Conservation (phyloP, 2,888 invertebrate species). For the Hirtodrosophila alboralis region DNA sequence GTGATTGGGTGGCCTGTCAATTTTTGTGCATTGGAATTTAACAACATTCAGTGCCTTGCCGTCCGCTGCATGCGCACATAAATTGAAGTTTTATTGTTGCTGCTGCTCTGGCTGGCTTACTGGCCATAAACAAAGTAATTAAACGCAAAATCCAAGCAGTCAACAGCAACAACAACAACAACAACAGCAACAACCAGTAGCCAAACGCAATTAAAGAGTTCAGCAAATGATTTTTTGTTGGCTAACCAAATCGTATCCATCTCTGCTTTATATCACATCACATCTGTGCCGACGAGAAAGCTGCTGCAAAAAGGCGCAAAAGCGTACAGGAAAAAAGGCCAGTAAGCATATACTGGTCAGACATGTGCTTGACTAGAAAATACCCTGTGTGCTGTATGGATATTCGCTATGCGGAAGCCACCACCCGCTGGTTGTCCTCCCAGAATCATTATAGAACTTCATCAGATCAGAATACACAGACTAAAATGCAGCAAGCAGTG, state of each 20-base stretch:
- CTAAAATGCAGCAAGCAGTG: no score
- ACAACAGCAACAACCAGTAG: slow-evolving; percentile 33
- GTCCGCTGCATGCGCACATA: slow-evolving; percentile 57
- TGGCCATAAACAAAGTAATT: slow-evolving; percentile 77
- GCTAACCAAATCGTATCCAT: slow-evolving; percentile 26
- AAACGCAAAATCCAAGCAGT: slow-evolving; percentile 69
- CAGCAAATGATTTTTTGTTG: slow-evolving; percentile 67
- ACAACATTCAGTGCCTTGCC: slow-evolving; percentile 55
- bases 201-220: slow-evolving; percentile 74
- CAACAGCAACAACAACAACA: slow-evolving; percentile 26
- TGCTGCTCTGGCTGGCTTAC: no score
- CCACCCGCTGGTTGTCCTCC: no score
- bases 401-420: no score
- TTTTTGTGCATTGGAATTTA: slow-evolving; percentile 77
- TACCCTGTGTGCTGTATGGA: no score
- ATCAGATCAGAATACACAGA: no score
- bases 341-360: background rate
- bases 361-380: no score
- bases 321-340: slow-evolving; percentile 31
- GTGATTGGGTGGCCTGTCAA: slow-evolving; percentile 64
- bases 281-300: slow-evolving; percentile 50
- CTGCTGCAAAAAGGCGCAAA: slow-evolving; percentile 28
- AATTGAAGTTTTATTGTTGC: slow-evolving; percentile 75
- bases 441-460: no score
- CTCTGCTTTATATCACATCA: slow-evolving; percentile 62